phyloP scores from a whole-genome alignment of 2,888 invertebrate species.

The Platypus cylindrus region DNA sequence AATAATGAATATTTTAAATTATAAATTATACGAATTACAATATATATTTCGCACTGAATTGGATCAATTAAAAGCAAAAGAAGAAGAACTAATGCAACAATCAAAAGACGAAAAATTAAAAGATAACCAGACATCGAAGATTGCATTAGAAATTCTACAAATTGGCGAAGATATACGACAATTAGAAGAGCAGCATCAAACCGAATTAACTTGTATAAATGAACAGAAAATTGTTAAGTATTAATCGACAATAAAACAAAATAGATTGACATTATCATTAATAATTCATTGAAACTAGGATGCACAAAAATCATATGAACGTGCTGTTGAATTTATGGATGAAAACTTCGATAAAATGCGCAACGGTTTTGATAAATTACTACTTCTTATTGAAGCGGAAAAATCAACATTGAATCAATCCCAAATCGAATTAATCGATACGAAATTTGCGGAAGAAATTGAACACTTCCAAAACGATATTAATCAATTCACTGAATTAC shows the following conservation, averaged over 20 bases:
- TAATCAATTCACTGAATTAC: constrained; percentile 19
- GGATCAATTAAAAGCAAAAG: constrained; percentile 20
- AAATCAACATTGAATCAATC: constrained; percentile 20
- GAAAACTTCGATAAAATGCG: constrained; percentile 19
- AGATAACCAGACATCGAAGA: constrained; percentile 17
- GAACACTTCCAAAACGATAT: constrained; percentile 20
- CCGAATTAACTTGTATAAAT: constrained; percentile 20
- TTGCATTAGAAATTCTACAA: constrained; percentile 19
- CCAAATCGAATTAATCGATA: constrained; percentile 19
- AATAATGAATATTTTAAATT: constrained; percentile 23
- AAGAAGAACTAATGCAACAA: constrained; percentile 16
- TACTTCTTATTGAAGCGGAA: constrained; percentile 22
- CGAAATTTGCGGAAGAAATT: constrained; percentile 18
- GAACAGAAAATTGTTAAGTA: constrained; percentile 24
- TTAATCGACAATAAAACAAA: no score
- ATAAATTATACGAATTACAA: constrained; percentile 25
- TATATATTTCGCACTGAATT: constrained; percentile 22
- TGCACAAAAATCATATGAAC: constrained; percentile 23
- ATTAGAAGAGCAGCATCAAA: constrained; percentile 21
- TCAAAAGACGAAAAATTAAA: constrained; percentile 10
- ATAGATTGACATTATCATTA: not conserved
- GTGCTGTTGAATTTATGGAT: constrained; percentile 21
- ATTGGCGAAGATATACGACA: constrained; percentile 23
- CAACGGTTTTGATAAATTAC: constrained; percentile 18
- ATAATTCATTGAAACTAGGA: constrained; percentile 17